phyloP scores from a whole-genome alignment of 23 tunicate species.

The Trididemnum nubilum region DNA sequence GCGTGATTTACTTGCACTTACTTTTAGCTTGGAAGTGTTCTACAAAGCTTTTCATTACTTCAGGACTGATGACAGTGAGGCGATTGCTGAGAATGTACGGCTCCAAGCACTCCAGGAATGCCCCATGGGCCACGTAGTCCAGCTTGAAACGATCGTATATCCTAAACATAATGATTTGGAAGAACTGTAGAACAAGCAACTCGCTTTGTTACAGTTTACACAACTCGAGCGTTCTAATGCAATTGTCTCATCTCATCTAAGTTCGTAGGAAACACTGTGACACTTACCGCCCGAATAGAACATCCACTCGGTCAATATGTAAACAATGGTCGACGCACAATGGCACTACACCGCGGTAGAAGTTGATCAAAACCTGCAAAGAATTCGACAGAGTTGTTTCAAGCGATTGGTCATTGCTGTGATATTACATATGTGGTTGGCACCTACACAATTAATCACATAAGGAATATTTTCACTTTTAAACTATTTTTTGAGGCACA shows the following conservation, averaged over 20 bases:
- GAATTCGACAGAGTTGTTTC: no score
- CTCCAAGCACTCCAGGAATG: constrained; percentile 90
- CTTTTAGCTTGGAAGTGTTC: constrained; percentile 92
- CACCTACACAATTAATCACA: no score
- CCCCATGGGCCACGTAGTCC: constrained; percentile 88
- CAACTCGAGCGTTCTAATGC: no score
- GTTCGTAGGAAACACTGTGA: no score
- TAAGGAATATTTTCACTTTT: no score
- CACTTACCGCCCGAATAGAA: constrained; percentile 82
- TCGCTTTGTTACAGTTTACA: no score
- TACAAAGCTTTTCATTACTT: constrained; percentile 86
- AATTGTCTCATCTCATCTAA: no score
- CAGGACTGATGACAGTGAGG: constrained; percentile 67
- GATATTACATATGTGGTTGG: no score
- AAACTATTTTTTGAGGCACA: no score
- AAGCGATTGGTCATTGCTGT: no score
- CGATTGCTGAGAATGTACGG: constrained; percentile 85
- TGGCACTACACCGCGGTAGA: constrained; percentile 84
- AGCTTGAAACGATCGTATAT: constrained; percentile 79
- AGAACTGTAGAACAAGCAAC: no score
- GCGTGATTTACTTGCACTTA: no score
- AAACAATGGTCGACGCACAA: constrained; percentile 91
- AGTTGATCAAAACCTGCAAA: constrained; percentile 84
- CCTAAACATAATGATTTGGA: constrained; percentile 26
- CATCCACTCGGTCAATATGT: constrained; percentile 71